Evolutionary conservation across 1,140 invertebrate genomes (phyloP), one percentile per base, ranked within the genome.

Genomic region (Lepidotrigona ventralis): DNA sequence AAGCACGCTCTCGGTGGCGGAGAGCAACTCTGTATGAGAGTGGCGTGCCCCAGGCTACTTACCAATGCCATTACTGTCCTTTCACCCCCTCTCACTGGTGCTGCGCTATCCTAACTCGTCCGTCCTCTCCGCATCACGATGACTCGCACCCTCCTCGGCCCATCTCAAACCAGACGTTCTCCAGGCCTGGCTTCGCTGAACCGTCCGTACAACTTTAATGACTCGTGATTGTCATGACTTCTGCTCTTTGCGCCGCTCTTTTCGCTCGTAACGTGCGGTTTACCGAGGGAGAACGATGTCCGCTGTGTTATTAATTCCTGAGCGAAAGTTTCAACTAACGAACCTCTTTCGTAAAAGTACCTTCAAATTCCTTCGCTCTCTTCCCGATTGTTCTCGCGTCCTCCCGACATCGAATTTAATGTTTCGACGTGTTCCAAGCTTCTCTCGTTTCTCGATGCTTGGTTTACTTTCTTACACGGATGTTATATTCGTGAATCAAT

Each of bases 41-140:
- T 76, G 51, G 58, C 58, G 68, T 80, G 85, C 70, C 64, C 53
- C 12, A n/a, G 69, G 82, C 76, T 86, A 86, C 85, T 86, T 86
- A 84, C 82, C 81, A 64, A 80, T 86, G 82, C 85, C 77, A 86
- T 86, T 86, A 86, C 71, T 76, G 78, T 76, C 85, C 82, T 83
- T 81, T 85, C 72, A 77, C 64, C 58, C 69, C 53, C 33, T 69
- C 53, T 73, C 6, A 8, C 63, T 54, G 12, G 26, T 46, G 29
- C 23, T 74, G 53, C 70, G 29, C 70, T 66, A 75, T 73, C 63
- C 75, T 70, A 63, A 51, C 74, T 39, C 54, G 33, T 60, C 70
- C 70, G 29, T 81, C 72, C 60, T 77, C 46, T 69, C 54, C 56
- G 64, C 74, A 56, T 70, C 54, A 60, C 74, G 75, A 82, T 54